phyloP scores from a whole-genome alignment of 2,888 invertebrate species.

The Cephonodes hylas region DNA sequence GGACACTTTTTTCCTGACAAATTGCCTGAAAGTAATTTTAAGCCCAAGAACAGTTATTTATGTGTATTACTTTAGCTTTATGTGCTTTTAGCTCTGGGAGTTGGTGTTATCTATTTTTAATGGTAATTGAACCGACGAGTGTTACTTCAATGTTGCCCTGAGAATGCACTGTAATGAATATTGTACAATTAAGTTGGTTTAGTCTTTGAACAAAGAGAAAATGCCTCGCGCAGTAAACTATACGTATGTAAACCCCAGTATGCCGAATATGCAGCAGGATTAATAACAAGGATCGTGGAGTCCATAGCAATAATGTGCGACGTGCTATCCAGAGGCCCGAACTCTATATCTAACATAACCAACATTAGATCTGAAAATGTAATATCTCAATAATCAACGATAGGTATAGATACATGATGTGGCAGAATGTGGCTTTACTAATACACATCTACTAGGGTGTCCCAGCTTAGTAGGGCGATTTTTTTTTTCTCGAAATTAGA shows the following conservation, averaged over 20 bases:
- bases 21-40: conserved; percentile 77
- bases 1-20: conserved; percentile 73
- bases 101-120: conserved; percentile 12
- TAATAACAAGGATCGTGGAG: too few species aligned
- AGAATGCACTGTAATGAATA: not conserved
- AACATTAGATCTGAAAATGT: too few species aligned
- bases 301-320: too few species aligned
- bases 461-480: too few species aligned
- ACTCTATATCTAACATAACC: too few species aligned
- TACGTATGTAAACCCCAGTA: not conserved
- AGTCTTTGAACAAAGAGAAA: not conserved
- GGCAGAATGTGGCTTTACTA: too few species aligned
- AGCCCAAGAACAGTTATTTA: conserved; percentile 71
- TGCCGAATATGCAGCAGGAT: too few species aligned
- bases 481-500: too few species aligned
- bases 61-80: conserved; percentile 62
- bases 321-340: too few species aligned
- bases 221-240: not conserved
- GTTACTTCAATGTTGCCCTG: not conserved
- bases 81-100: conserved; percentile 29
- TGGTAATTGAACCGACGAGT: conserved; percentile 10
- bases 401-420: too few species aligned
- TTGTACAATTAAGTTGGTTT: not conserved
- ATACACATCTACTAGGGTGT: too few species aligned
- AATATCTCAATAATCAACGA: too few species aligned